These are phyloP conservation scores for Propithecus coquereli DNA, from an alignment of 2,113 vertebrate genomes.

Conservation along the genomic window DNA sequence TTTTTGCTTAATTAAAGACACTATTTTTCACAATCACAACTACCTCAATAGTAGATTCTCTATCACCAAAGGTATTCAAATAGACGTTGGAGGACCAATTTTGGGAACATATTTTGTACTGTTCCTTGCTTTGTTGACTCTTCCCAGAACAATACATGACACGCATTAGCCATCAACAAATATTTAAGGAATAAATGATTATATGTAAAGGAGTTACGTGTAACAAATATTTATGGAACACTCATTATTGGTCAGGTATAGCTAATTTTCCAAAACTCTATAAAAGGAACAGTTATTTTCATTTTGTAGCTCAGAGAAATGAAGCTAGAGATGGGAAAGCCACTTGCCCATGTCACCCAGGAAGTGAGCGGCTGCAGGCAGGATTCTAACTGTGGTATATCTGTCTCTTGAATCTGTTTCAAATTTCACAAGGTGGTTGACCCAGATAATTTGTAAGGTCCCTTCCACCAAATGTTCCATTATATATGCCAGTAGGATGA, in stretches of 20 bases:
- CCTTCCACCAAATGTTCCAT: background rate
- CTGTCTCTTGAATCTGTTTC: background rate
- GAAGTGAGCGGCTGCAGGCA: background rate
- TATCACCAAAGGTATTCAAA: background rate
- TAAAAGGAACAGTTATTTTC: background rate
- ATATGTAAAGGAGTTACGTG: background rate
- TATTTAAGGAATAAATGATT: background rate
- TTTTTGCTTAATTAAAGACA: background rate
- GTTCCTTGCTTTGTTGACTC: background rate
- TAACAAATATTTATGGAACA: background rate
- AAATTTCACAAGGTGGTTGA: background rate
- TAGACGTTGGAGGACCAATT: background rate
- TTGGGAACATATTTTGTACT: background rate
- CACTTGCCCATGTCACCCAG: background rate
- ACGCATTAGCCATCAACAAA: background rate
- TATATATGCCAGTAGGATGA: background rate
- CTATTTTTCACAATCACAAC: background rate
- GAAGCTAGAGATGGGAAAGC: background rate
- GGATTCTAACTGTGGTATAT: background rate
- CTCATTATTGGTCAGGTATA: background rate
- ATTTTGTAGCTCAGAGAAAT: background rate
- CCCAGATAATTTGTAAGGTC: background rate
- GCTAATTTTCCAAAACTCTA: background rate
- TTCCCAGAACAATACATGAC: background rate
- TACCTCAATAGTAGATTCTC: background rate